Evolutionary conservation across 2,888 invertebrate species (phyloP).

Genomic region (Amphipyra berbera): DNA sequence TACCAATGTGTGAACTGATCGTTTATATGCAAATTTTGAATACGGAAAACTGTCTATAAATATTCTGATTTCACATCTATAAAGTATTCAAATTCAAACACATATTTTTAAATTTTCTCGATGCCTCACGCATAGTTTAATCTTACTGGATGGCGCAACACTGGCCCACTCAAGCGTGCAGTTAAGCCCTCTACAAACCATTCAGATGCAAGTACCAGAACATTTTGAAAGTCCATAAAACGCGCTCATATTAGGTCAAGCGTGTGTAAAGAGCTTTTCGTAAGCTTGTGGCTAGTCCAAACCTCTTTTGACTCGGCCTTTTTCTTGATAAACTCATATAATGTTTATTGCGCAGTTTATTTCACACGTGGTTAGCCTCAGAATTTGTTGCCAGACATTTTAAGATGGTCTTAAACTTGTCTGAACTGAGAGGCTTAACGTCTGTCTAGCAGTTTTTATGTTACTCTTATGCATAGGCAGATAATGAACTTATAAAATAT

Average conservation of each 20-base stretch:
- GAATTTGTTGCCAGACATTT: conserved; percentile 10
- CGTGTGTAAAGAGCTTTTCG: conserved; percentile 43
- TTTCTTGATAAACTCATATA: conserved; percentile 30
- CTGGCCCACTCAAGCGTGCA: conserved; percentile 18
- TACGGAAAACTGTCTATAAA: conserved; percentile 42
- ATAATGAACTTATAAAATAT: no score
- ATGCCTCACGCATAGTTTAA: conserved; percentile 16
- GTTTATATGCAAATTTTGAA: conserved; percentile 51
- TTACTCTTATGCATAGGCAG: neutral
- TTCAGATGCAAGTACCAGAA: conserved; percentile 36
- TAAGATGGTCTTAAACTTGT: neutral
- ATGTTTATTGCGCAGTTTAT: conserved; percentile 25
- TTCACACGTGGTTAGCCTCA: neutral
- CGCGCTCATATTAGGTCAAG: conserved; percentile 49
- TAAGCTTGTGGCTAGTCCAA: conserved; percentile 24
- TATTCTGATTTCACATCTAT: conserved; percentile 32
- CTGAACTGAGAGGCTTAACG: neutral
- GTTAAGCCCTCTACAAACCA: conserved; percentile 41
- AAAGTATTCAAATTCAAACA: neutral
- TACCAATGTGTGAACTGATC: conserved; percentile 41
- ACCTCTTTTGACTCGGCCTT: conserved; percentile 20
- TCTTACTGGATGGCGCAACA: conserved; percentile 31
- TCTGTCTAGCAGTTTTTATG: neutral
- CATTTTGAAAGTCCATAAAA: conserved; percentile 47
- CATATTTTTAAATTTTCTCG: conserved; percentile 15